Evolutionary conservation across 2,113 vertebrate genomes (phyloP).

Genomic region (Osmerus eperlanus): DNA sequence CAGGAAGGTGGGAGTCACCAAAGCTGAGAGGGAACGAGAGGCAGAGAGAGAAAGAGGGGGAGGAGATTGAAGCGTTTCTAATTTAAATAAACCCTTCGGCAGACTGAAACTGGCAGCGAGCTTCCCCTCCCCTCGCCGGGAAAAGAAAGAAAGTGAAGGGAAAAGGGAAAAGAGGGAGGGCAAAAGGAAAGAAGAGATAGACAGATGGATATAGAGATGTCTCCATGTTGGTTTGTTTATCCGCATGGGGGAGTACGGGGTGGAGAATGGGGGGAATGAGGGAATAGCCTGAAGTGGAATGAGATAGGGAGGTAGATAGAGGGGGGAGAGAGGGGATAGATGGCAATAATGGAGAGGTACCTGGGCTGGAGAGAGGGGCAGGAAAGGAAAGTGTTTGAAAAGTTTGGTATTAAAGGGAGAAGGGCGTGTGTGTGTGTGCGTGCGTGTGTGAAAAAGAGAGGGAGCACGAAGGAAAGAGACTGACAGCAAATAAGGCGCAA

Average conservation of each 20-base stretch:
- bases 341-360: conserved; percentile 55
- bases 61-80: conserved; percentile 76
- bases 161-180: conserved; percentile 41
- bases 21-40: conserved; percentile 17
- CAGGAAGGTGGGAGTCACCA: conserved; percentile 61
- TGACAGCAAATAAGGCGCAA: conserved; percentile 7
- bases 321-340: conserved; percentile 50
- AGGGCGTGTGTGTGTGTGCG: neutral
- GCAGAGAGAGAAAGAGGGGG: conserved; percentile 18
- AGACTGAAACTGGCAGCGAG: conserved; percentile 80
- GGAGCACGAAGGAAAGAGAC: conserved; percentile 43
- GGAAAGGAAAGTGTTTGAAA: conserved; percentile 45
- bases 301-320: conserved; percentile 54
- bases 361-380: conserved; percentile 38
- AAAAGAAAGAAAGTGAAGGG: conserved; percentile 54
- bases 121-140: conserved; percentile 72
- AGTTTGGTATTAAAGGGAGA: conserved; percentile 55
- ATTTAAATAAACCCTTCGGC: conserved; percentile 82
- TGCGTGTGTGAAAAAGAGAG: neutral
- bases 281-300: conserved; percentile 54
- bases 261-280: conserved; percentile 44
- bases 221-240: conserved; percentile 64
- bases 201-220: conserved; percentile 72
- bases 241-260: conserved; percentile 59
- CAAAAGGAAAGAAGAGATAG: conserved; percentile 64